Evolutionary conservation across 2,113 vertebrate genomes (phyloP).

Genomic region (Petrocephalus microphthalmus): DNA sequence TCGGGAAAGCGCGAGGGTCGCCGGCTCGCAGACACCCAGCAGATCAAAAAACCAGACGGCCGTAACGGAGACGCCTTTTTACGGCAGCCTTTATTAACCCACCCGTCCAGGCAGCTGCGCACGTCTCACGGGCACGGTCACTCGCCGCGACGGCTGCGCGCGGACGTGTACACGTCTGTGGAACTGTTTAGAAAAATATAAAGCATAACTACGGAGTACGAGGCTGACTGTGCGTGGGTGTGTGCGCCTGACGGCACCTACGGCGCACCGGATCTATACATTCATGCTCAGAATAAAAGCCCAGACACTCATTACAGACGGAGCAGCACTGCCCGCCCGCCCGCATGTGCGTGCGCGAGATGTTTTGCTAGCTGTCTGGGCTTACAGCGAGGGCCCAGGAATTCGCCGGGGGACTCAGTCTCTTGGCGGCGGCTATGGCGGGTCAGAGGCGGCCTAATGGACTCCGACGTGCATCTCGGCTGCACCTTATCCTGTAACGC

Average conservation of each 20-base stretch:
- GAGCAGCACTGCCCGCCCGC: background rate
- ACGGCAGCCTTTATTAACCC: constrained; percentile 16
- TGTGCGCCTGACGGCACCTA: background rate
- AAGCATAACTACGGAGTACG: background rate
- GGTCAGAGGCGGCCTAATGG: background rate
- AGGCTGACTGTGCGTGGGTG: background rate
- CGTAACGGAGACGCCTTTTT: constrained; percentile 18
- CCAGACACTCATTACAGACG: background rate
- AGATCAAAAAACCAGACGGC: background rate
- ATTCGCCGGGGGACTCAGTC: background rate
- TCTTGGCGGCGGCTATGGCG: background rate
- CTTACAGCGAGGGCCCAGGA: background rate
- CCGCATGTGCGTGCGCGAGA: background rate
- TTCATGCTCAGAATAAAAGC: background rate
- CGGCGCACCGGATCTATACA: background rate
- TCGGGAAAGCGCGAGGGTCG: background rate
- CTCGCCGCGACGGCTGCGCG: background rate
- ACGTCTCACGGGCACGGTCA: background rate
- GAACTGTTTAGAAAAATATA: background rate
- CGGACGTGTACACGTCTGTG: background rate
- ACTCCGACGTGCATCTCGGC: background rate
- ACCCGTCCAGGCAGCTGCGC: constrained; percentile 3
- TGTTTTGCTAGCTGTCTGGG: background rate
- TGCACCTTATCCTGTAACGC: background rate
- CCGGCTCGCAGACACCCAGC: background rate